A percentile compares a stretch with the other conserved stretches of the same genome.
Evolutionary conservation across 2,888 invertebrate species (phyloP).

Genomic region (Clunio marinus): DNA sequence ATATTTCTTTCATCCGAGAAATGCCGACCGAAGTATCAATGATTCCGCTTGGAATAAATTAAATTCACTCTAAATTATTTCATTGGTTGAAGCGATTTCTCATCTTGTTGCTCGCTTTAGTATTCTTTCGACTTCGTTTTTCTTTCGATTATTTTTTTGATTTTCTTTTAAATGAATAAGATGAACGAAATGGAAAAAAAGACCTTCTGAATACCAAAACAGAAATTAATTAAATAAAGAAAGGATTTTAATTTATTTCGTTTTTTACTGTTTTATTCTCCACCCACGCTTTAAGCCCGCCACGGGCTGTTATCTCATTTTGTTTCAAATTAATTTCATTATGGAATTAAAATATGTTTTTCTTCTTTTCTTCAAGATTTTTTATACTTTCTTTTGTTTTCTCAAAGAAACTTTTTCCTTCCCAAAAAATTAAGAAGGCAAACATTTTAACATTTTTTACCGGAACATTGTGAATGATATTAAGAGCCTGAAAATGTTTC

Average conservation of each 20-base stretch:
- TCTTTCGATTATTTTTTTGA: conserved; percentile 5
- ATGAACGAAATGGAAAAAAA: no score
- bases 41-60: not conserved
- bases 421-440: not conserved
- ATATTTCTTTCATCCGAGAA: no score
- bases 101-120: conserved; percentile 6
- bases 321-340: conserved; percentile 39
- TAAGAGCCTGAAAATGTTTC: no score
- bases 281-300: not conserved
- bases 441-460: no score
- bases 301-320: conserved; percentile 1
- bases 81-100: not conserved
- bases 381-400: not conserved
- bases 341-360: conserved; percentile 38
- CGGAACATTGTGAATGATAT: no score
- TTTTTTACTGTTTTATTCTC: not conserved
- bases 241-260: conserved; percentile 39
- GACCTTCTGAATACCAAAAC: conserved; percentile 27
- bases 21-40: no score
- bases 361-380: conserved; percentile 13
- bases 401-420: conserved; percentile 15
- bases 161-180: not conserved
- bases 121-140: not conserved
- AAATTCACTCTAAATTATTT: conserved; percentile 4
- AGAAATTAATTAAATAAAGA: conserved; percentile 39